These are phyloP conservation scores for Gymnocephalus cernua DNA, from an alignment of 2,113 vertebrate genomes.

Conservation along the genomic window DNA sequence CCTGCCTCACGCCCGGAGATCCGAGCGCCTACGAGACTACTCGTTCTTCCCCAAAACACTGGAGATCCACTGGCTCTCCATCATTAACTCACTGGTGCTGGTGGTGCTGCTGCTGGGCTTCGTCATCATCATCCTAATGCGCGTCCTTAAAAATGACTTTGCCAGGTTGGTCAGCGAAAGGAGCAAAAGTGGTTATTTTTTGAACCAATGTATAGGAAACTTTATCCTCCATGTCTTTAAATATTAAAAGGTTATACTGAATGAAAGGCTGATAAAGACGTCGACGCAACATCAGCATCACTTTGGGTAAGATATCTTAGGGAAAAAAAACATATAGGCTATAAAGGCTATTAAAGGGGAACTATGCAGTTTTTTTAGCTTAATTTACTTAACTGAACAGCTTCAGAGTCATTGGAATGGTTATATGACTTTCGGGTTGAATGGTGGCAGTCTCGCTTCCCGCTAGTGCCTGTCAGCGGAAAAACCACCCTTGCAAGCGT, in stretches of 20 bases:
- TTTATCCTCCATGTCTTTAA: neutral
- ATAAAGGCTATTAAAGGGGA: neutral
- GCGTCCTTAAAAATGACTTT: conserved; percentile 93
- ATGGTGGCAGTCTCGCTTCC: too few species aligned
- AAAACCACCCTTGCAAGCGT: too few species aligned
- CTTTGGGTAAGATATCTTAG: neutral
- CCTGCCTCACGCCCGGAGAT: conserved; percentile 81
- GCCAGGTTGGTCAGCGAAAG: conserved; percentile 81
- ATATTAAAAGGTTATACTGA: neutral
- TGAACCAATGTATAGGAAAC: neutral
- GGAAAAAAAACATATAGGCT: neutral
- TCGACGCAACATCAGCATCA: neutral
- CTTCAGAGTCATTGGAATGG: too few species aligned
- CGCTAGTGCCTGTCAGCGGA: too few species aligned
- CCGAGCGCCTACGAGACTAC: conserved; percentile 87
- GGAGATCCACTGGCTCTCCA: conserved; percentile 95
- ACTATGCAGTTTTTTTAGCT: too few species aligned
- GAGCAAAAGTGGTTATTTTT: neutral
- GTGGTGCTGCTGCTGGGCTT: conserved; percentile 93
- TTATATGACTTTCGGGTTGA: too few species aligned
- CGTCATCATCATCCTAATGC: conserved; percentile 95
- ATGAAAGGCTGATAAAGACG: neutral
- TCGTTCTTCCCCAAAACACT: conserved; percentile 93
- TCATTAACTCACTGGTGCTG: conserved; percentile 95
- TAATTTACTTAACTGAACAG: too few species aligned